phyloP scores from a whole-genome alignment of 2,888 invertebrate species.

The Amphipoea oculea region DNA sequence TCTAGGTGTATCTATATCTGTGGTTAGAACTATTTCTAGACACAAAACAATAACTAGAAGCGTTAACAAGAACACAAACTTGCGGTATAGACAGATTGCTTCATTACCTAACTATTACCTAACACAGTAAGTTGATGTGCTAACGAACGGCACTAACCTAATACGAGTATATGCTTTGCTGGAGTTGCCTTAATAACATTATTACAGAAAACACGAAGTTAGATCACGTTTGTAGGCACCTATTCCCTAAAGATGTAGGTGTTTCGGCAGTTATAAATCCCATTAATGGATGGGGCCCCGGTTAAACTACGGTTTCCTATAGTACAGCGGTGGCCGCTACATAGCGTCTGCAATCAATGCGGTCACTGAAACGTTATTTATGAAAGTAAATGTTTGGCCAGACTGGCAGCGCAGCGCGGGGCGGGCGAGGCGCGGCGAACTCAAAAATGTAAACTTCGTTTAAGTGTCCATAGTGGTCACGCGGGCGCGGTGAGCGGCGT shows the following conservation, averaged over 20 bases:
- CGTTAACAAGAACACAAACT: constrained; percentile 20
- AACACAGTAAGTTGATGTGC: constrained; percentile 39
- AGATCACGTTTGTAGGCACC: background rate
- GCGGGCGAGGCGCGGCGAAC: too few relatives aligned
- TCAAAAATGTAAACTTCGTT: too few relatives aligned
- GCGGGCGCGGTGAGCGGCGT: too few relatives aligned
- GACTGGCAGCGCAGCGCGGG: too few relatives aligned
- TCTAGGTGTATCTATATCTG: too few relatives aligned
- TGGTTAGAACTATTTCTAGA: background rate
- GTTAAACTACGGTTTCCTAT: background rate
- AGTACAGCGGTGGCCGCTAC: background rate
- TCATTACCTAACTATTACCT: constrained; percentile 39
- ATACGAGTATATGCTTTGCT: constrained; percentile 37
- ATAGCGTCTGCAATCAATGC: background rate
- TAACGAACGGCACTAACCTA: constrained; percentile 38
- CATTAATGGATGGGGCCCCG: background rate
- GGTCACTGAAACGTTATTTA: background rate
- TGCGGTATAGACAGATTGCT: constrained; percentile 32
- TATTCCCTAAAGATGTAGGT: background rate
- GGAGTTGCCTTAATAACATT: constrained; percentile 18
- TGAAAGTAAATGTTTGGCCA: background rate
- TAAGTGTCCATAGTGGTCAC: too few relatives aligned
- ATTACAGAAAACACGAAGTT: constrained; percentile 25
- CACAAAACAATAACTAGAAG: background rate
- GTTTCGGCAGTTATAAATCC: background rate